Evolutionary conservation across 2,797 vertebrate species (phyloP).

Genomic region (Chaunax sp.): DNA sequence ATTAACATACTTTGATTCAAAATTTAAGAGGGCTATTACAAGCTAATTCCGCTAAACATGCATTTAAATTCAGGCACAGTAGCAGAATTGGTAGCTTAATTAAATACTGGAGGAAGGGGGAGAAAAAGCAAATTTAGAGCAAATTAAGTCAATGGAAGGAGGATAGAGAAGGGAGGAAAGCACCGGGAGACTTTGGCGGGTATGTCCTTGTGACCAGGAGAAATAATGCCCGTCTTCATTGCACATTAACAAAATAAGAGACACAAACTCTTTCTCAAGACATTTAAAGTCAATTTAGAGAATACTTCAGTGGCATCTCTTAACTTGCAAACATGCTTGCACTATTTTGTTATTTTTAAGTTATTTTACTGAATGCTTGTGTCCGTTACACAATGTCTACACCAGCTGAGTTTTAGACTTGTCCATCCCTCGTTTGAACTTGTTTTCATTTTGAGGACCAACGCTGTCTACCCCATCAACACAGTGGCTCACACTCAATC

Average conservation of each 20-base stretch:
- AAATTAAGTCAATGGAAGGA: constrained; percentile 37
- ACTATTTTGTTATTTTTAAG: no score
- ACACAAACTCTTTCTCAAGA: neutral
- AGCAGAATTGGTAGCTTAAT: constrained; percentile 63
- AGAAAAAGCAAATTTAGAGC: constrained; percentile 1
- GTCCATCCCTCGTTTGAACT: neutral
- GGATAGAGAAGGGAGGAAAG: constrained; percentile 13
- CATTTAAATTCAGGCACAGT: constrained; percentile 58
- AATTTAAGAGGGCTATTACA: constrained; percentile 62
- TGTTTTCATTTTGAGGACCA: neutral
- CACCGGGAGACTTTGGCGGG: neutral
- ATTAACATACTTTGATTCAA: constrained; percentile 61
- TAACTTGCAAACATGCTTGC: no score
- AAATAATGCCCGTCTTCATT: neutral
- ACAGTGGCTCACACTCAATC: no score
- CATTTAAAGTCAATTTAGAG: neutral
- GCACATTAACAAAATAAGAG: neutral
- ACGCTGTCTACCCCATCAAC: no score
- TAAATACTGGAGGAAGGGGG: constrained; percentile 44
- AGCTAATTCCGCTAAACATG: constrained; percentile 64
- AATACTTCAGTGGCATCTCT: no score
- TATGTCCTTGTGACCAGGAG: neutral
- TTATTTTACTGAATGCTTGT: no score
- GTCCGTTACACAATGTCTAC: no score
- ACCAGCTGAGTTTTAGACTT: no score